Conservation (phyloP, 2,113 vertebrate genomes). For the Eulemur rufifrons region DNA sequence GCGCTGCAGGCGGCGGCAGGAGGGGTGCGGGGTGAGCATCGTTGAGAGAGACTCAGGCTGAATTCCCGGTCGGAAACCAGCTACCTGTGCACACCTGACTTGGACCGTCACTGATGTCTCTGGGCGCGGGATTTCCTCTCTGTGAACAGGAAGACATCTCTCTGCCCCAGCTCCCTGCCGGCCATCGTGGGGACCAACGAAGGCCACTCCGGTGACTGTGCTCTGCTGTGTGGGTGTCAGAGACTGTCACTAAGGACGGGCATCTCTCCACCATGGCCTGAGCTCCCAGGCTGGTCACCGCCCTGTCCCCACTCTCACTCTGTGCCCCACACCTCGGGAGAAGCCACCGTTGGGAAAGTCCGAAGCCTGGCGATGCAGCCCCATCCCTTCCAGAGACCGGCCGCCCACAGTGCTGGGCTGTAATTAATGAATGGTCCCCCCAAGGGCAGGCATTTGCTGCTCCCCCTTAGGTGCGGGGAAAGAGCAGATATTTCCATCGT, state of each 20-base stretch:
- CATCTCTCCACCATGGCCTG: neutral
- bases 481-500: conserved; percentile 81
- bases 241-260: accelerated
- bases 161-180: accelerated
- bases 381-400: conserved; percentile 23
- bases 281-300: neutral
- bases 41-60: neutral
- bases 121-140: neutral
- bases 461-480: conserved; percentile 76
- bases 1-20: neutral
- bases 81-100: neutral
- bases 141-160: neutral
- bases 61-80: neutral
- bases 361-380: accelerated
- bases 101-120: neutral
- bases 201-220: accelerated
- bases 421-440: conserved; percentile 82
- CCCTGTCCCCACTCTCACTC: neutral
- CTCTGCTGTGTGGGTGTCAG: accelerated
- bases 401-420: conserved; percentile 73
- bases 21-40: accelerated
- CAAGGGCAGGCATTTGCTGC: conserved; percentile 76
- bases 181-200: accelerated
- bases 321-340: neutral
- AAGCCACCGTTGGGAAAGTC: conserved; percentile 4